A percentile compares a stretch with the other conserved stretches of the same genome.
Conservation (phyloP, 2,797 vertebrate species). For the Selene dorsalis region DNA sequence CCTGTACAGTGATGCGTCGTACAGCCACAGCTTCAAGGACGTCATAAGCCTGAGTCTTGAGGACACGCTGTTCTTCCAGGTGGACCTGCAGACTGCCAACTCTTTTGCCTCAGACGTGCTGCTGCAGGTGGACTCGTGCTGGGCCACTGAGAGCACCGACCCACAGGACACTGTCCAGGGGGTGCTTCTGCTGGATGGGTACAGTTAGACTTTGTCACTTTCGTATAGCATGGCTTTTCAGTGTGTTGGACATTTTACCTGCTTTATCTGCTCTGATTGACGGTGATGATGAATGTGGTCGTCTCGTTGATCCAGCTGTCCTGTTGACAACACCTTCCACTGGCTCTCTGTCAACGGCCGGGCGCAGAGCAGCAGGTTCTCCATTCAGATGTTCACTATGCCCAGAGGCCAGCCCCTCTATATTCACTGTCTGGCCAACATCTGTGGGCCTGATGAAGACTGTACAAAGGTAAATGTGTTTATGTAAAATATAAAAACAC, state of each 20-base stretch:
- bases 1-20: constrained; percentile 66
- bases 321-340: constrained; percentile 72
- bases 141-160: constrained; percentile 75
- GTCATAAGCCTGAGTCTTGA: constrained; percentile 26
- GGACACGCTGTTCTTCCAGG: constrained; percentile 77
- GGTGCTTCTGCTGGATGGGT: constrained; percentile 75
- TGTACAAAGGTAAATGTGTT: constrained; percentile 77
- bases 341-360: constrained; percentile 76
- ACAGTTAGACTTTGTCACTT: too few species aligned
- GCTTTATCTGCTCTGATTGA: neutral
- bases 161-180: constrained; percentile 60
- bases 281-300: neutral
- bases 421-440: constrained; percentile 79
- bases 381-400: constrained; percentile 81
- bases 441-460: constrained; percentile 74
- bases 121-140: constrained; percentile 79
- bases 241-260: neutral
- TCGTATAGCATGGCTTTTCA: neutral
- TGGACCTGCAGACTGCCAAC: constrained; percentile 69
- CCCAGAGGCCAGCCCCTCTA: constrained; percentile 69
- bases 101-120: constrained; percentile 65
- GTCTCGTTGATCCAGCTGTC: constrained; percentile 68
- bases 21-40: constrained; percentile 25
- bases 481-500: too few species aligned
- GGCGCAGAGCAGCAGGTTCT: constrained; percentile 71